These are phyloP conservation scores for Selenia dentaria DNA, from an alignment of 2,888 invertebrate species.

Conservation along the genomic window DNA sequence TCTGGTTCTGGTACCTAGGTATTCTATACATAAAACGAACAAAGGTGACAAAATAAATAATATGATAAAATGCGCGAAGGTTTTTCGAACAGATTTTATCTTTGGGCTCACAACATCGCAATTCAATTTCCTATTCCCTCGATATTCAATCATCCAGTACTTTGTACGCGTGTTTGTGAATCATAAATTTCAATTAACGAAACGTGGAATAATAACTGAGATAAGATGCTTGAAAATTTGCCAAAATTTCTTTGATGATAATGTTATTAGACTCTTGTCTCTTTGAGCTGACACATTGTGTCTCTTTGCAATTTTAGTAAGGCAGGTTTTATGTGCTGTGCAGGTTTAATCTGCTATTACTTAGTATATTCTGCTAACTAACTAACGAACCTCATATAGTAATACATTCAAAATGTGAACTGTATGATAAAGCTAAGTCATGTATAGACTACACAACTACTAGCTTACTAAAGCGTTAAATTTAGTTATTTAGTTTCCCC, in stretches of 20 bases:
- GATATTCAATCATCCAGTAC: constrained; percentile 31
- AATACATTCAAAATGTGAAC: too few relatives aligned
- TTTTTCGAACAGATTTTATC: constrained; percentile 14
- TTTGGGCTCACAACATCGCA: constrained; percentile 15
- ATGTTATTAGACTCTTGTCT: constrained; percentile 26
- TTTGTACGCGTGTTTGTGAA: constrained; percentile 31
- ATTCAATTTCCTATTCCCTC: constrained; percentile 27
- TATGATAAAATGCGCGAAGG: constrained; percentile 1
- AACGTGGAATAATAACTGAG: constrained; percentile 32
- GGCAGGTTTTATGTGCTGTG: constrained; percentile 12
- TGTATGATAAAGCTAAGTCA: too few relatives aligned
- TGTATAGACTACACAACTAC: too few relatives aligned
- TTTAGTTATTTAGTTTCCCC: too few relatives aligned
- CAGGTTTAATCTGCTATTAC: too few relatives aligned
- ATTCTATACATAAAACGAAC: too few relatives aligned
- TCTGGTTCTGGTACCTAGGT: too few relatives aligned
- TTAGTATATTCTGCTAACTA: too few relatives aligned
- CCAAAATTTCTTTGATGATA: constrained; percentile 34
- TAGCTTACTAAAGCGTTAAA: too few relatives aligned
- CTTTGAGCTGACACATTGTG: constrained; percentile 28
- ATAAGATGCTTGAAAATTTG: constrained; percentile 32
- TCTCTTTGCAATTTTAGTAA: constrained; percentile 24
- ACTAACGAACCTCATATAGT: too few relatives aligned
- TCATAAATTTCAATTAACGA: constrained; percentile 36
- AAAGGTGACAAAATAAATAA: background rate